A percentile compares a stretch with the other conserved stretches of the same genome.
Conservation (phyloP, 2,113 vertebrate species). For the Orthonyx spaldingii region DNA sequence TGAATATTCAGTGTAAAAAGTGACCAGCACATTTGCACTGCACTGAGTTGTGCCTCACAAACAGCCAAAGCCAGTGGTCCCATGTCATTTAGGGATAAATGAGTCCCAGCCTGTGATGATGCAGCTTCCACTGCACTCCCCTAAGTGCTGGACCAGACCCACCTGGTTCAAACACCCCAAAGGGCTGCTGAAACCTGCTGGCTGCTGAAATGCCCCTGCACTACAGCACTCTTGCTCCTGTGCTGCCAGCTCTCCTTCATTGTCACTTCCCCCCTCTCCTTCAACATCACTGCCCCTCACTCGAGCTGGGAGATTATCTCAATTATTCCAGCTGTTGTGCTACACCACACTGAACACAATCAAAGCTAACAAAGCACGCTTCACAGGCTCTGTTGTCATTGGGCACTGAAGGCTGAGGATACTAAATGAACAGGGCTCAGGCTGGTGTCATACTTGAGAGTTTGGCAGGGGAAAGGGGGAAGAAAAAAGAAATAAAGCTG, state of each 20-base stretch:
- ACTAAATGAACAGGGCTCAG: not conserved
- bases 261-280: not conserved
- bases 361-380: not conserved
- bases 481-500: not conserved
- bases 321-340: constrained; percentile 13
- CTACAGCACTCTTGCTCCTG: not conserved
- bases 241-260: not conserved
- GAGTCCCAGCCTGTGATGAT: not conserved
- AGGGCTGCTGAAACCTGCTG: not conserved
- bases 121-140: not conserved
- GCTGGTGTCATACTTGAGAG: not conserved
- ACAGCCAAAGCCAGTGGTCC: not conserved
- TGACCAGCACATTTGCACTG: not conserved
- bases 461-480: fast-evolving
- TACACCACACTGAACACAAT: not conserved
- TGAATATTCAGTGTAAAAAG: not conserved
- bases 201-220: fast-evolving
- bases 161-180: not conserved
- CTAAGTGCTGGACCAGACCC: not conserved
- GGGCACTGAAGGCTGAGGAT: not conserved
- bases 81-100: fast-evolving
- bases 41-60: not conserved
- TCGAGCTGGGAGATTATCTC: not conserved
- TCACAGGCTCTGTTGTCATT: not conserved
- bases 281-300: not conserved